Base-by-base conservation (phyloP, 2,113 vertebrate genomes). In the Sander lucioperca region DNA sequence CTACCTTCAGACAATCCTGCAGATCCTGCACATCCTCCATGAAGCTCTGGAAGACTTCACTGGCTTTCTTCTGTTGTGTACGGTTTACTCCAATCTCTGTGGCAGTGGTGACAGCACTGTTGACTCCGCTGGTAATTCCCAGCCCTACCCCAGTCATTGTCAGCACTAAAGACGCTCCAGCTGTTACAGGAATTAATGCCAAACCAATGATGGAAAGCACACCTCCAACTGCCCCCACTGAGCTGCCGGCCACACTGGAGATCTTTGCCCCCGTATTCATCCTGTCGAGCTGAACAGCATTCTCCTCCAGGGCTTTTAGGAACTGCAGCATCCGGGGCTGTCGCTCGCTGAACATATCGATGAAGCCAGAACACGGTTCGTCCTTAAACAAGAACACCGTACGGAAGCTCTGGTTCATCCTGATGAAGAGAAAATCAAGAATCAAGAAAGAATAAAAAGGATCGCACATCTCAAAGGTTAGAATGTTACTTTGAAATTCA, bases 231-330 rank as follows among this genome's bases (percentile, higher is more conserved):
- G 74, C 79, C 12, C 92, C 91, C 74, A 91, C 86, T 0, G 92
- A 92, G 18, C 89, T 92, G 27, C 91, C 87, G 2, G 57, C 79
- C n/a, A 92, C 86, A 30, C 83, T 91, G 83, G 91, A 93, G 82
- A 93, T 91, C 80, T 50, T 92, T 21, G 90, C 70, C 0, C 88
- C 92, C n/a, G 1, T 80, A 7, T 72, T 89, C 91, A 91, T 92
- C 8, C 6, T 65, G 79, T 90, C 90, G 0, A 92, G 74, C 67
- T 87, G 80, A 39, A 81, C 68, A 3, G 87, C 85, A 0, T 0
- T 45, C 18, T 74, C 39, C 51, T 93, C 88, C 74, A 92, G 48
- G 4, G 86, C 50, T 0, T 23, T 8, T 0, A 92, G 87, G 64
- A 65, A 86, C 78, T 87, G 14, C 33, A 65, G 76, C 88, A 92